These are phyloP conservation scores for Sinohyriopsis cumingii DNA, from an alignment of 2,888 invertebrate species.

Conservation along the genomic window DNA sequence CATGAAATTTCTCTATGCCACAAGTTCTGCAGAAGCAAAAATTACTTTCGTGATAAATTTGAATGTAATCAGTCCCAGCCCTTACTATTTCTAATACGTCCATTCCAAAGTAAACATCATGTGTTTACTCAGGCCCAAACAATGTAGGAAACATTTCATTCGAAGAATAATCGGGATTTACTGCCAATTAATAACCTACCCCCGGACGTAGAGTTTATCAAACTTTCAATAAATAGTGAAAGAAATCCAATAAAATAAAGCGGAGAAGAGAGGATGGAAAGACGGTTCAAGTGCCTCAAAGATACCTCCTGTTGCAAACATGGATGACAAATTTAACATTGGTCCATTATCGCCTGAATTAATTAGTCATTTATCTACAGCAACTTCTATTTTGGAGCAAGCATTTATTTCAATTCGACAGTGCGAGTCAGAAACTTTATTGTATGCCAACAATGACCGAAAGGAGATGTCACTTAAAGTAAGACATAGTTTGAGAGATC, in stretches of 20 bases:
- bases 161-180: conserved; percentile 42
- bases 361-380: conserved; percentile 11
- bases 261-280: conserved; percentile 7
- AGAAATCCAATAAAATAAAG: conserved; percentile 27
- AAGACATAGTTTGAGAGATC: no score
- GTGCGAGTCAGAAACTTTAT: no score
- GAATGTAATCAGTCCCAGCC: conserved; percentile 26
- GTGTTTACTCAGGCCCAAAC: conserved; percentile 33
- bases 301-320: conserved; percentile 2
- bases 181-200: conserved; percentile 47
- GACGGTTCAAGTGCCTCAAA: conserved; percentile 5
- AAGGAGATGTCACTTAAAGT: no score
- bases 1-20: conserved; percentile 16
- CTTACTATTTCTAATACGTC: conserved; percentile 28
- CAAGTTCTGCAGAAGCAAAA: conserved; percentile 17
- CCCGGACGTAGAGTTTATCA: conserved; percentile 41
- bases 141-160: conserved; percentile 36
- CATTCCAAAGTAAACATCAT: conserved; percentile 17
- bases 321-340: conserved; percentile 5
- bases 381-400: no score
- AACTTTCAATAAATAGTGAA: conserved; percentile 44
- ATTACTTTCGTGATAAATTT: conserved; percentile 39
- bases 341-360: conserved; percentile 7
- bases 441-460: no score
- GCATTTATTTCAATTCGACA: no score